Evolutionary conservation across 2,888 invertebrate genomes (phyloP), one percentile per base, ranked within the genome.

Genomic region (Acronicta leporina): DNA sequence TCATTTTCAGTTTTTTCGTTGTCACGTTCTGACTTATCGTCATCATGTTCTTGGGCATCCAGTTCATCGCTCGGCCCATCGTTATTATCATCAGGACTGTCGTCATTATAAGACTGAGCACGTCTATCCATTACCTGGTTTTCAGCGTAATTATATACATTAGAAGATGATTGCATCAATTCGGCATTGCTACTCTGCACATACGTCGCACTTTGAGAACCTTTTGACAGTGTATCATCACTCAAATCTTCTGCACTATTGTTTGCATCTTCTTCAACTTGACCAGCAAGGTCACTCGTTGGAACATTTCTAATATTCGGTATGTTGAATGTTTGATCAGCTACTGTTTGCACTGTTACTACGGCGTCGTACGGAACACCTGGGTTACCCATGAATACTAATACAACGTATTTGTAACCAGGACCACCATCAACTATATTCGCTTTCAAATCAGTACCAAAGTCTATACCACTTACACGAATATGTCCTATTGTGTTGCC

Each of bases 401-500:
- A 63, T 2, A 93, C 90, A 5, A 90, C 91, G 79, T 92, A 92
- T 77, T 90, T 91, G 69, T 85, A 92, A 46, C 94, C 94, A 73
- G 94, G 94, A 16, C 94, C 94, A 46, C 94, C 94, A 63, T 94
- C 92, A 11, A 89, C 80, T 16, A 94, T 90, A 59, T 83, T 91
- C 0, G 92, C 91, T 82, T 92, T 93, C 1, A 94, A 80, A 64
- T 93, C 87, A 5, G 91, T 90, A 2, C 92, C 92, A 50, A 91
- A 94, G 79, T 94, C 94, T 49, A 94, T 90, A 8, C 92, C 90
- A 73, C 89, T 92, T 25, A 94, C 93, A 83, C 93, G 85, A 1
- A 94, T 84, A 63, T 94, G 94, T 0, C 87, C 82, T 82, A 94
- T 92, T 1, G 84, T 84, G 35, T 91, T 85, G 40, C 90, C 92